Percentiles rank a stretch among this genome's conserved stretches.
Conservation (phyloP, 2,113 vertebrate species). For the Leucosticte australis region DNA sequence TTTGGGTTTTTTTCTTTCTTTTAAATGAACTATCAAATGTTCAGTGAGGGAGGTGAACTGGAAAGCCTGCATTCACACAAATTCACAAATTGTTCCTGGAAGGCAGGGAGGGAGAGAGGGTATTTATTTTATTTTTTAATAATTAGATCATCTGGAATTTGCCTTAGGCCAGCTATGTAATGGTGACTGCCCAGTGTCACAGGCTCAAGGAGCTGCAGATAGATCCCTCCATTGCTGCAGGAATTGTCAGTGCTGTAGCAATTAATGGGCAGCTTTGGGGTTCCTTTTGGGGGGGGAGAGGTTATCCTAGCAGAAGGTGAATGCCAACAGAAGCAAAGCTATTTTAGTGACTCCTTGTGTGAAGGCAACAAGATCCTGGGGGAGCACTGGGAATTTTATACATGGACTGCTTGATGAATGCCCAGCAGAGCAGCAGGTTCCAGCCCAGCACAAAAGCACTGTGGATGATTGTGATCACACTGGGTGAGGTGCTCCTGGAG, state of each 20-base stretch:
- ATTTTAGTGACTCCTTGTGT: not conserved
- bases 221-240: not conserved
- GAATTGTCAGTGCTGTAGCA: not conserved
- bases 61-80: fast-evolving
- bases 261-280: not conserved
- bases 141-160: not conserved
- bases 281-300: fast-evolving
- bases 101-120: not conserved
- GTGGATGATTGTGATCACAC: not conserved
- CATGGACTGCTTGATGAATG: not conserved
- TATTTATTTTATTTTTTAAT: not conserved
- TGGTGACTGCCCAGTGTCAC: not conserved
- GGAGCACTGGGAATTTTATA: not conserved
- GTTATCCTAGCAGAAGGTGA: not conserved
- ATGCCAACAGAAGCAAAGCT: not conserved
- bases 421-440: not conserved
- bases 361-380: not conserved
- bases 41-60: not conserved
- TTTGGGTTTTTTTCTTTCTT: not conserved
- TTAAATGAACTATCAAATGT: not conserved
- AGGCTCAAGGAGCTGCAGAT: fast-evolving
- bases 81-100: not conserved
- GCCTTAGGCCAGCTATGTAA: not conserved
- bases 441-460: not conserved
- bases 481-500: not conserved